phyloP scores from a whole-genome alignment of 2,113 vertebrate genomes.

The Copsychus sechellarum region DNA sequence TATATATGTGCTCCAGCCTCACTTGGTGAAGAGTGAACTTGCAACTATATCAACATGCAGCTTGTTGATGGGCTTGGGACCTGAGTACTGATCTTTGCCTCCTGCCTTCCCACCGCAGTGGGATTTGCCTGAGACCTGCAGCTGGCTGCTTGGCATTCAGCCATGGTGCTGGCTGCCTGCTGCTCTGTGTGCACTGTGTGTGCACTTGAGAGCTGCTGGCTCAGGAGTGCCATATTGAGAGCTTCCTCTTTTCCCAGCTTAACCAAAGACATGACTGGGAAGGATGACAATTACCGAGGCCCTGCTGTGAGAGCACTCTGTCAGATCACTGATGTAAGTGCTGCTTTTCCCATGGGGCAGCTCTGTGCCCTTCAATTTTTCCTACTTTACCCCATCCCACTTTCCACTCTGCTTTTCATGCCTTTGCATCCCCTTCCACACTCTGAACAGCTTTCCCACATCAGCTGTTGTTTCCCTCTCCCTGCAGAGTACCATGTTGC shows the following conservation, averaged over 20 bases:
- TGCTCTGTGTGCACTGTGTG: background rate
- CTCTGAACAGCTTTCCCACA: background rate
- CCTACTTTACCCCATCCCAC: background rate
- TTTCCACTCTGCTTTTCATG: background rate
- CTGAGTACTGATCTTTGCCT: background rate
- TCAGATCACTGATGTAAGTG: conserved; percentile 84
- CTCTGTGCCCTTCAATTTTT: background rate
- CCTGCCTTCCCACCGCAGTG: background rate
- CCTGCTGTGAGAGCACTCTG: conserved; percentile 80
- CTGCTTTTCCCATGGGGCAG: background rate
- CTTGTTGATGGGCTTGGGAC: background rate
- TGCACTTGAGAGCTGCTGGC: background rate
- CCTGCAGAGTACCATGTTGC: conserved; percentile 80
- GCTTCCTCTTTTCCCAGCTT: conserved; percentile 60
- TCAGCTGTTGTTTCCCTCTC: background rate
- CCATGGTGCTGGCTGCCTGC: background rate
- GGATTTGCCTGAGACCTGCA: background rate
- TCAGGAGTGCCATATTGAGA: background rate
- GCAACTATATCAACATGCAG: background rate
- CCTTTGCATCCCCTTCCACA: background rate
- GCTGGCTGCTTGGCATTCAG: background rate
- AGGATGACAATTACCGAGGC: conserved; percentile 83
- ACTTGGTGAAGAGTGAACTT: background rate
- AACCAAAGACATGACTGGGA: conserved; percentile 86
- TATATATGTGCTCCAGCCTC: background rate